phyloP scores from a whole-genome alignment of 2,113 vertebrate genomes.

The Pitta sordida region DNA sequence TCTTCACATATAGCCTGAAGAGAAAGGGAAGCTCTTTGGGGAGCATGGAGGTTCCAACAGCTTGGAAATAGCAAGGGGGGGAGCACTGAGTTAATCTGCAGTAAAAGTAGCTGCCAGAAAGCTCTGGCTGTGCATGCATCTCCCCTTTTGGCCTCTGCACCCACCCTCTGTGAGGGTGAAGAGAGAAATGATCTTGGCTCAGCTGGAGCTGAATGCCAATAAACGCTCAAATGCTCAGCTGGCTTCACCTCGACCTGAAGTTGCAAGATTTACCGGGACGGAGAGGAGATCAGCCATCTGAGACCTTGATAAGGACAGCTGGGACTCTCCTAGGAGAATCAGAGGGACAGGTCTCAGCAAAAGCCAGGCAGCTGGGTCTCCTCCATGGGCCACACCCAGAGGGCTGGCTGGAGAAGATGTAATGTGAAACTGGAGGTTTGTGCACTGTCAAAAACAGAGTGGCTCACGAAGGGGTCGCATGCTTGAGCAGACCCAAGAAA shows the following conservation, averaged over 20 bases:
- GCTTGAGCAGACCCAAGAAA: slow-evolving; percentile 55
- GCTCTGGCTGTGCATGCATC: neutral
- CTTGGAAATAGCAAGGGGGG: neutral
- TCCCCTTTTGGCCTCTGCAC: neutral
- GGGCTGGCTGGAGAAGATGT: neutral
- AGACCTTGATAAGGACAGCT: neutral
- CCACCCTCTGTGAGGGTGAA: neutral
- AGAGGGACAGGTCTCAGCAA: neutral
- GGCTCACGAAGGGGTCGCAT: slow-evolving; percentile 26
- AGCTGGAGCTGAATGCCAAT: neutral
- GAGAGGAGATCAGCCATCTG: neutral
- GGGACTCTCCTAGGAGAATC: neutral
- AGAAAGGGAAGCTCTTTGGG: neutral
- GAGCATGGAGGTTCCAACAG: neutral
- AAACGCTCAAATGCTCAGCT: neutral
- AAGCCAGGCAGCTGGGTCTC: neutral
- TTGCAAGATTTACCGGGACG: neutral
- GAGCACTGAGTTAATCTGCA: neutral
- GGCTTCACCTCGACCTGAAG: neutral
- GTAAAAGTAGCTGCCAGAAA: neutral
- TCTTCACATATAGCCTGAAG: neutral
- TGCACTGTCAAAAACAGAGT: neutral
- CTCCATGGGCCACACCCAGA: neutral
- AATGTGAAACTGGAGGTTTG: neutral
- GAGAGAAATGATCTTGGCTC: neutral